These are phyloP conservation scores for Heteromormyrus szaboi DNA, from an alignment of 2,797 vertebrate species.

Conservation along the genomic window DNA sequence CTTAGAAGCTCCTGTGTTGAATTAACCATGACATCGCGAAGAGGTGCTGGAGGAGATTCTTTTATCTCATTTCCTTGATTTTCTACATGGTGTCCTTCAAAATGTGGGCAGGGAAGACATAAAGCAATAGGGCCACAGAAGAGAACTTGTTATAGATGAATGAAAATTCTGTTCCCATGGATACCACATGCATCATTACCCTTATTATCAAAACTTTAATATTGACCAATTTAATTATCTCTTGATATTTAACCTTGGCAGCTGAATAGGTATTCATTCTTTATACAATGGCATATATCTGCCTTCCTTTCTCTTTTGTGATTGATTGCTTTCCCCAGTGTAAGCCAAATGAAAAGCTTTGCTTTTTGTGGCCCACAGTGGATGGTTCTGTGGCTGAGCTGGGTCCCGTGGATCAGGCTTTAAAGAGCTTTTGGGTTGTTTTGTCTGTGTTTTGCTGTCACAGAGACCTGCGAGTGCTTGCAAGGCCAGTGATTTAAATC, in stretches of 20 bases:
- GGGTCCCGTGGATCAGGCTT: neutral
- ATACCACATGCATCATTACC: conserved; percentile 54
- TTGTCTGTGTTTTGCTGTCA: neutral
- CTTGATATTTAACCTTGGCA: conserved; percentile 62
- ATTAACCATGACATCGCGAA: conserved; percentile 56
- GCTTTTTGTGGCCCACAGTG: conserved; percentile 36
- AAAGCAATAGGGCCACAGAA: neutral
- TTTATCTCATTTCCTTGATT: conserved; percentile 46
- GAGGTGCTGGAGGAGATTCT: conserved; percentile 31
- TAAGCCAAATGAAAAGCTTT: conserved; percentile 32
- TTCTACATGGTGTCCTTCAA: conserved; percentile 53
- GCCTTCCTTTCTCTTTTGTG: conserved; percentile 40
- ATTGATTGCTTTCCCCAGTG: conserved; percentile 56
- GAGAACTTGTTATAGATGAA: conserved; percentile 40
- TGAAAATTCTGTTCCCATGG: conserved; percentile 63
- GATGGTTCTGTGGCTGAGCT: conserved; percentile 38
- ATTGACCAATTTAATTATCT: conserved; percentile 54
- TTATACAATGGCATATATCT: conserved; percentile 51
- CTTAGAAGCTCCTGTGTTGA: conserved; percentile 48
- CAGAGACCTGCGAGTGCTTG: neutral
- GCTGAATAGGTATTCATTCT: conserved; percentile 49
- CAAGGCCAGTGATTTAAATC: neutral
- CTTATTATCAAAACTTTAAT: conserved; percentile 56
- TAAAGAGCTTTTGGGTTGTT: neutral
- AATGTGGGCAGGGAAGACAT: conserved; percentile 39